Base-by-base conservation (phyloP, 2,888 invertebrate species). In the Cryptus armator region DNA sequence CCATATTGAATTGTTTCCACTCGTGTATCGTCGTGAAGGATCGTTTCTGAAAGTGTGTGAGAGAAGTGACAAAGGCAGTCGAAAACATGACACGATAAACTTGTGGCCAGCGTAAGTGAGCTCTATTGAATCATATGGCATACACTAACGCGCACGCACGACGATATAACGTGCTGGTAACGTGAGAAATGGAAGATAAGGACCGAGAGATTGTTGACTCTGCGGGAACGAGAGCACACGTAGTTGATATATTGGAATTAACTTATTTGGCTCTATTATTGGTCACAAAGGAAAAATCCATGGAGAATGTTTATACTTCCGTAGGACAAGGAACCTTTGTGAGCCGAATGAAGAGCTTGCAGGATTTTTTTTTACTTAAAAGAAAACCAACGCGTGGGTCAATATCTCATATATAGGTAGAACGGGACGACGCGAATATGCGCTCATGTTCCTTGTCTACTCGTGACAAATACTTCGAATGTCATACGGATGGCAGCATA, bases 1-100 rank as follows among this genome's bases (percentile, higher is more conserved):
- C 84, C 84, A 84, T 84, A 37, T 84, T 84, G 78, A 62, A 62
- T 62, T 56, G 9, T 51, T 79, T 48, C n/a, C n/a, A 64, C n/a
- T 64, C 48, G 62, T 75, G n/a, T 16, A 48, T n/a, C 29, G 12
- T 44, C 62, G 72, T 24, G 72, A 72, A n/a, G 62, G 29, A 32
- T 62, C 62, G 32, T 9, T 62, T 2, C 14, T 7, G 62, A 14
- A 29, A 32, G 32, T 9, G 29, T 2, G 62, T 7, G 62, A 14
- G 62, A n/a, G 62, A 62, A 14, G 10, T 48, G 48, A 48, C 48
- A 48, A 48, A 48, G 12, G 48, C 48, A 48, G 48, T 14, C 48
- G n/a, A 48, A 46, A 12, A n/a, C 48, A 48, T n/a, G 48, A 37
- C 6, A 12, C 48, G 48, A 48, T 1, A 48, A 48, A 4, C 12